These are phyloP conservation scores for Agrilus mali DNA, from an alignment of 2,888 invertebrate species.

Conservation along the genomic window DNA sequence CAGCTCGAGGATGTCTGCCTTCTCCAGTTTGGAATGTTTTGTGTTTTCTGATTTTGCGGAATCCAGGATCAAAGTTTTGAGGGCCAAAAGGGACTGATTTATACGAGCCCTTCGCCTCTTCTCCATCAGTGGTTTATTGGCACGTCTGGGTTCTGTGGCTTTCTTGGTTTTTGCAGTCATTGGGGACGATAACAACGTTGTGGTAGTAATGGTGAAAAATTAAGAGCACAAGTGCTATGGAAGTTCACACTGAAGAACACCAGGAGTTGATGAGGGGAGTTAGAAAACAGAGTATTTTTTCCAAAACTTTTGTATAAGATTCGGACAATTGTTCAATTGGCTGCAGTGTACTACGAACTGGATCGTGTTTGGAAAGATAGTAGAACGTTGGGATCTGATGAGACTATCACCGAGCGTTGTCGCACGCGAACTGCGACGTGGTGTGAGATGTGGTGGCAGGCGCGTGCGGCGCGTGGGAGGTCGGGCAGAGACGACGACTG, in stretches of 20 bases:
- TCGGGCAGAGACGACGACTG: slow-evolving; percentile 14
- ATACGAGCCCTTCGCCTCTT: slow-evolving; percentile 60
- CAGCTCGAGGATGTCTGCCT: slow-evolving; percentile 73
- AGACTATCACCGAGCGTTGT: slow-evolving; percentile 11
- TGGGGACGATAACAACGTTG: not conserved
- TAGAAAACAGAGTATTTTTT: not conserved
- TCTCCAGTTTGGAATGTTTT: slow-evolving; percentile 72
- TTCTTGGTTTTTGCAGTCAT: slow-evolving; percentile 31
- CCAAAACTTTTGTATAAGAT: not conserved
- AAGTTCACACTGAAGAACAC: slow-evolving; percentile 5
- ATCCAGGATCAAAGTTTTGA: slow-evolving; percentile 59
- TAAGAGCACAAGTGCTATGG: slow-evolving; percentile 5
- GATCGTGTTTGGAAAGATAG: slow-evolving; percentile 5
- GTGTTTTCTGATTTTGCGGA: slow-evolving; percentile 54
- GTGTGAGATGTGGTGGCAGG: slow-evolving; percentile 26
- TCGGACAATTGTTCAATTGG: not conserved
- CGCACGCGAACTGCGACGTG: slow-evolving; percentile 13
- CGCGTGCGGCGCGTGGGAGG: slow-evolving; percentile 18
- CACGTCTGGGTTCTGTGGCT: slow-evolving; percentile 38
- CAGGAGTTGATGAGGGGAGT: slow-evolving; percentile 2
- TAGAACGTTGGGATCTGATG: slow-evolving; percentile 8
- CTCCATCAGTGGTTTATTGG: slow-evolving; percentile 70
- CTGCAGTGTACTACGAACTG: slow-evolving; percentile 1
- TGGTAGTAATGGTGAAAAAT: not conserved
- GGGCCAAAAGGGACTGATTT: slow-evolving; percentile 59